Conservation (phyloP, 1,140 invertebrate genomes). For the Drosophila guanche region DNA sequence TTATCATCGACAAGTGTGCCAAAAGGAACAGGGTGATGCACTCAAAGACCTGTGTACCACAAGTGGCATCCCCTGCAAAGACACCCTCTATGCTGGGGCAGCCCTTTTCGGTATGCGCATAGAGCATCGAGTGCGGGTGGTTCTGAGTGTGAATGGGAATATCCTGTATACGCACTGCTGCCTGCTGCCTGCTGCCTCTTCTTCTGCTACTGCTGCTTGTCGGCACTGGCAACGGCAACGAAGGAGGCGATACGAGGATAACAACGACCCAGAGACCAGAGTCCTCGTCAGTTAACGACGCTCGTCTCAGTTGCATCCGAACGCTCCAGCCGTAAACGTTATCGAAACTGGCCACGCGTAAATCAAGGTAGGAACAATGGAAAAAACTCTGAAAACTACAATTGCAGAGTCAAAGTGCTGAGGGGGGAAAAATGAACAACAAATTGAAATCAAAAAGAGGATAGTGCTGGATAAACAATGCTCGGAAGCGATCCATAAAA, state of each 20-base stretch:
- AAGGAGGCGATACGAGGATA: slow-evolving; percentile 34
- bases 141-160: slow-evolving; percentile 17
- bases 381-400: slow-evolving; percentile 7
- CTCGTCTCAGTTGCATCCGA: slow-evolving; percentile 82
- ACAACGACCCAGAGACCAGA: slow-evolving; percentile 50
- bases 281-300: slow-evolving; percentile 71
- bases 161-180: slow-evolving; percentile 59
- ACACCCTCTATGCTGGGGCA: slow-evolving; percentile 51
- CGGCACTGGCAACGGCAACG: slow-evolving; percentile 36
- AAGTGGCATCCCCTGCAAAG: neutral
- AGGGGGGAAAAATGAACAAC: slow-evolving; percentile 12
- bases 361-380: slow-evolving; percentile 56
- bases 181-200: neutral
- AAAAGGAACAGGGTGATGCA: slow-evolving; percentile 45
- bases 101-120: slow-evolving; percentile 65
- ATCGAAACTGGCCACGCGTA: slow-evolving; percentile 64
- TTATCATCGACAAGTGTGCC: slow-evolving; percentile 67
- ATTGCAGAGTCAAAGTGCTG: slow-evolving; percentile 7
- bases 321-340: slow-evolving; percentile 76
- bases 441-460: slow-evolving; percentile 41
- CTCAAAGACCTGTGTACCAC: neutral
- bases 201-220: slow-evolving; percentile 3
- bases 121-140: slow-evolving; percentile 37
- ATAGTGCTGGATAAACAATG: slow-evolving; percentile 10
- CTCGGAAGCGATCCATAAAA: slow-evolving; percentile 2